These are phyloP conservation scores for Deilephila elpenor DNA, from an alignment of 2,888 invertebrate species.

Conservation along the genomic window DNA sequence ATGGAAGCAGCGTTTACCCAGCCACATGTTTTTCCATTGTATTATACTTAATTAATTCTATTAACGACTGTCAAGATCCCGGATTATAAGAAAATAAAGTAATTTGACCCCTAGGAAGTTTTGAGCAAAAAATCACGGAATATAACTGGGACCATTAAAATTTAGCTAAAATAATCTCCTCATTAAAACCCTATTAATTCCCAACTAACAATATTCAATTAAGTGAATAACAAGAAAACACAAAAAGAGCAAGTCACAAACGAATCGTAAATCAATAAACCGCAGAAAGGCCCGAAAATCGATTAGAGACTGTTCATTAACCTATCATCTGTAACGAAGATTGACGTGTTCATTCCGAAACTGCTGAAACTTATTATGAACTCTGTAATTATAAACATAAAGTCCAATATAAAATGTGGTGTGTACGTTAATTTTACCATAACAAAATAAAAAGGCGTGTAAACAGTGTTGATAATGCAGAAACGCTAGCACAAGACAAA, in stretches of 20 bases:
- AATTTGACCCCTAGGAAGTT: not conserved
- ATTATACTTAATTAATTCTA: no score
- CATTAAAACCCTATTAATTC: conserved; percentile 7
- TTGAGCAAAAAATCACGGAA: no score
- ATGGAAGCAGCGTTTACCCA: no score
- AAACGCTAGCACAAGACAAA: conserved; percentile 81
- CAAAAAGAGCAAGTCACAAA: conserved; percentile 77
- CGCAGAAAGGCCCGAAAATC: conserved; percentile 74
- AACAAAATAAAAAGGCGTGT: conserved; percentile 72
- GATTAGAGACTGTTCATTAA: conserved; percentile 78
- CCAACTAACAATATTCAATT: conserved; percentile 23
- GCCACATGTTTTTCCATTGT: no score
- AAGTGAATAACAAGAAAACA: conserved; percentile 58
- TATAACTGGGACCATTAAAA: no score
- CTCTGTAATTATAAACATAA: conserved; percentile 51
- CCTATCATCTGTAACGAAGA: conserved; percentile 81
- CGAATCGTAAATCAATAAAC: conserved; percentile 79
- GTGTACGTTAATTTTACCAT: conserved; percentile 58
- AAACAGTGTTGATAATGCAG: conserved; percentile 81
- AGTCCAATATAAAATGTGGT: conserved; percentile 45
- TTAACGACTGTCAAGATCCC: no score
- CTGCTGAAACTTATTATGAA: conserved; percentile 49
- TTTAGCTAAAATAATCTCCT: no score
- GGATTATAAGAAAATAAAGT: not conserved
- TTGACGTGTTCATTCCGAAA: conserved; percentile 73